Percentiles rank a stretch among this genome's conserved stretches.
Evolutionary conservation across 1,140 invertebrate genomes (phyloP).

Genomic region (Apocrypta bakeri): DNA sequence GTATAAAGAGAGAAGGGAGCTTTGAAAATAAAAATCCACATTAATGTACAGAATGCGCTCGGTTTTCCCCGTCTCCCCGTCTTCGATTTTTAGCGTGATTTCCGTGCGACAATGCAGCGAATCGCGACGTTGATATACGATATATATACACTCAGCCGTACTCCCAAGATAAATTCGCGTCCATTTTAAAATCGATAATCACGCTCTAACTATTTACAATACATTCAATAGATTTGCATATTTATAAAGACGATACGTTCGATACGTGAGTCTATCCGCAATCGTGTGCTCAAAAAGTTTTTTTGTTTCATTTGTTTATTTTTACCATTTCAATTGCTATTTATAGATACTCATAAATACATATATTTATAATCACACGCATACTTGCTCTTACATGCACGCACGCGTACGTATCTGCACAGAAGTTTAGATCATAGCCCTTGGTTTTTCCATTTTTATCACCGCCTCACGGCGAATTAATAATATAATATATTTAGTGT

Average conservation of each 20-base stretch:
- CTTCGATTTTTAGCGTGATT: not conserved
- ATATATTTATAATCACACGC: conserved; percentile 54
- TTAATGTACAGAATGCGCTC: conserved; percentile 23
- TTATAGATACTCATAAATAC: conserved; percentile 58
- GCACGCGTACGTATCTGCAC: conserved; percentile 43
- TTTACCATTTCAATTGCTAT: conserved; percentile 53
- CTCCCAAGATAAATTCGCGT: conserved; percentile 29
- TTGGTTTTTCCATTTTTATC: conserved; percentile 41
- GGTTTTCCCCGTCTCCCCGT: not conserved
- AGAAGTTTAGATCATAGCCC: conserved; percentile 56
- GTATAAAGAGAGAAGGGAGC: conserved; percentile 13
- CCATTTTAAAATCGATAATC: conserved; percentile 18
- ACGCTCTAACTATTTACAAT: conserved; percentile 65
- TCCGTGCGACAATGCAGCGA: not conserved
- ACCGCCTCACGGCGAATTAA: not conserved
- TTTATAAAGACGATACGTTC: conserved; percentile 39
- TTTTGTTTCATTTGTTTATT: conserved; percentile 38
- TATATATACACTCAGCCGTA: conserved; percentile 27
- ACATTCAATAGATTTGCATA: conserved; percentile 55
- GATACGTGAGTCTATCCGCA: conserved; percentile 4
- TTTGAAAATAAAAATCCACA: conserved; percentile 41
- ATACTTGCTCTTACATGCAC: conserved; percentile 29
- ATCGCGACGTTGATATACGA: conserved; percentile 6
- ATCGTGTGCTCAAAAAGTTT: conserved; percentile 38
- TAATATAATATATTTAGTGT: conserved; percentile 28